Conservation (phyloP, 2,888 invertebrate species). For the Morpho achilles region DNA sequence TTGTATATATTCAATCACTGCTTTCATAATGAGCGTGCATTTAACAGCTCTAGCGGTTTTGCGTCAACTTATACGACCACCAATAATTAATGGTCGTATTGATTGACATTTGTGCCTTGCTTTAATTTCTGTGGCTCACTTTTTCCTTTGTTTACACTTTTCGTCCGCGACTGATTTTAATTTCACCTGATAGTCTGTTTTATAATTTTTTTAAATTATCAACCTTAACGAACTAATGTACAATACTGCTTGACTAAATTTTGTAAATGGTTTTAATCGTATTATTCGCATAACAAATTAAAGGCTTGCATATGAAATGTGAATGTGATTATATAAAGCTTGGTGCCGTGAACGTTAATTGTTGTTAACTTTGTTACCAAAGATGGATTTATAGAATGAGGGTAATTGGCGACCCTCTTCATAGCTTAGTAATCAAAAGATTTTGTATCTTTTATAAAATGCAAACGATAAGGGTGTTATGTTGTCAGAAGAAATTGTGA, state of each 20-base stretch:
- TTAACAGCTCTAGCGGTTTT: background rate
- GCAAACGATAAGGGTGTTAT: conserved; percentile 60
- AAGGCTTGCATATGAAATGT: conserved; percentile 25
- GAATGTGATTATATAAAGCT: conserved; percentile 32
- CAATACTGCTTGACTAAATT: conserved; percentile 30
- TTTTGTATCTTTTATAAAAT: conserved; percentile 75
- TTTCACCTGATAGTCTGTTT: conserved; percentile 61
- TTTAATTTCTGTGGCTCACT: conserved; percentile 67
- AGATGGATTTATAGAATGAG: conserved; percentile 65
- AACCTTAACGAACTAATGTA: conserved; percentile 13
- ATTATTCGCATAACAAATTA: conserved; percentile 18
- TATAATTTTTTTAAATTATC: conserved; percentile 11
- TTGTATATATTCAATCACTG: background rate
- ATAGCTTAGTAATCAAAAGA: conserved; percentile 68
- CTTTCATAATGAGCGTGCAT: background rate
- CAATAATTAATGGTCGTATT: conserved; percentile 45
- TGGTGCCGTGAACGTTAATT: conserved; percentile 58
- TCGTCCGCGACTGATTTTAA: conserved; percentile 63
- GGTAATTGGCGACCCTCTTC: conserved; percentile 54
- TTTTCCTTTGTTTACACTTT: conserved; percentile 61
- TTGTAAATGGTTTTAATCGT: conserved; percentile 18
- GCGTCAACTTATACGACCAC: conserved; percentile 31
- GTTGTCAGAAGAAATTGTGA: conserved; percentile 69
- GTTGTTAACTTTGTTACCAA: conserved; percentile 74
- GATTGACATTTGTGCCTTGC: conserved; percentile 69